Base-by-base conservation (phyloP, 2,797 vertebrate species). In the Arctocebus calabarensis region DNA sequence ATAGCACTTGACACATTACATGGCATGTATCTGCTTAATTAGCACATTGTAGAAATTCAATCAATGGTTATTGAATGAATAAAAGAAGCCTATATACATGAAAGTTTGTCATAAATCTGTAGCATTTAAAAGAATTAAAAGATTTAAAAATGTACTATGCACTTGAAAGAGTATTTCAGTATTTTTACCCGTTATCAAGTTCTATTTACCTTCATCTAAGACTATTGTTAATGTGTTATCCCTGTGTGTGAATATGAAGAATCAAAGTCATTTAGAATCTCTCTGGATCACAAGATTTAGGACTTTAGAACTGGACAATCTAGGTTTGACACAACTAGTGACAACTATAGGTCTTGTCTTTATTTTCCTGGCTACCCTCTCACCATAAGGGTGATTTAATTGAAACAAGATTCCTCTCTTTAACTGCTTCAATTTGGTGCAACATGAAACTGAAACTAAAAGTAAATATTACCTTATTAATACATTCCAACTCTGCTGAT, bases 61-160 rank as follows among this genome's bases (percentile, higher is more conserved):
- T 73, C 29, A 64, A 73, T 52, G 2, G 68, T 61, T 59, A 40
- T 66, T 57, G 27, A 93, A 75, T 75, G 59, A 88, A 82, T 37
- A 79, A 43, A 85, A 94, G 17, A 79, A 62, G 5, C 17, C 57
- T 79, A 48, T 22, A 13, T 64, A 12, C 17, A 75, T 55, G 14
- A 86, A 45, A 4, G 12, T 78, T 92, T 86, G 3, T 23, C 52
- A 86, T 55, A 95, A 94, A 78, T 89, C 7, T 22, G 74, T 11
- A 91, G 3, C 2, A 79, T 43, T 94, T 79, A 78, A 84, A 87
- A 89, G 29, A 78, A 88, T 62, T 75, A 48, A 74, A 74, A 92
- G 40, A 81, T 48, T 55, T 27, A 20, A 91, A 88, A 83, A 45
- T 20, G 62, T 64, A 23, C 13, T 71, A 34, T 48, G 34, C 7